Base-by-base conservation (phyloP, 2,888 invertebrate species). In the Zele albiditarsus region DNA sequence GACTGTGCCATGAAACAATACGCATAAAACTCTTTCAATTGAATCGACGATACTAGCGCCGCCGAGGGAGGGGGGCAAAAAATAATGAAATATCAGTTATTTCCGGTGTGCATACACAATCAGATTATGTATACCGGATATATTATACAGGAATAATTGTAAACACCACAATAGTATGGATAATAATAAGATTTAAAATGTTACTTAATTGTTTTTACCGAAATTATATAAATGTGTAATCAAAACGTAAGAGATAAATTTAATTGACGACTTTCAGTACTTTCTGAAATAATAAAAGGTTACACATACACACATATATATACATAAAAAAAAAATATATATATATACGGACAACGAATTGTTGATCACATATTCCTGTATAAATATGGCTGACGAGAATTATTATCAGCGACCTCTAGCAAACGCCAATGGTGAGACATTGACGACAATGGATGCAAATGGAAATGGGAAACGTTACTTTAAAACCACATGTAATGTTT, bases 381-480 rank as follows among this genome's bases (percentile, higher is more conserved):
- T n/a, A n/a, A 33, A 70, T 67, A 80, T 80, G 79, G 77, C 74
- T 65, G 79, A 79, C 68, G 78, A 79, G 33, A 72, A 70, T 58
- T 77, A 74, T 74, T 76, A 76, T 74, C 74, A 76, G 75, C 78
- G 79, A 79, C 78, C 77, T 70, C 67, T 73, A 68, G 70, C 65
- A 62, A 76, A 76, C 76, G 69, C 75, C 72, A 78, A 79, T 79
- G 80, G 79, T 77, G 79, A 79, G 71, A 57, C 62, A 68, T 60
- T 78, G 68, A 28, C 31, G 62, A 73, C 79, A 78, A 91, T 91
- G 90, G 91, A 91, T 87, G 88, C 91, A 75, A 91, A 91, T 87
- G 91, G 91, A 68, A 91, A 91, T 89, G 93, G 93, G 78, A 93
- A 93, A 87, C 91, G 92, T 46, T 91, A 91, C 80, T 90, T 90